These are phyloP conservation scores for Cyrtodaria siliqua DNA, from an alignment of 2,888 invertebrate species.

Conservation along the genomic window DNA sequence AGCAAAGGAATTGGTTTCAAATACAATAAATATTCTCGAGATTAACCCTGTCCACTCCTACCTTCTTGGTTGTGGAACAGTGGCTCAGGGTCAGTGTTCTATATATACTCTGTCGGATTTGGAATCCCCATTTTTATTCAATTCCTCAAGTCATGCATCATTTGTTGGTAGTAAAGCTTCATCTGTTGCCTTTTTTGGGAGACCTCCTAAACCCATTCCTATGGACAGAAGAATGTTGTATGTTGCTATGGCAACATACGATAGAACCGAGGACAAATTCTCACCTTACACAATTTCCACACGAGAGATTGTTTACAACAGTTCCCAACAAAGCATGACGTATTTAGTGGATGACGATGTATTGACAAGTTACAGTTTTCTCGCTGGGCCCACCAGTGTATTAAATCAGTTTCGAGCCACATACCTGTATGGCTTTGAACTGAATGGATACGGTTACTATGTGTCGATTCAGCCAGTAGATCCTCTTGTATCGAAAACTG, in stretches of 20 bases:
- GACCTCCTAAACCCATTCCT: constrained; percentile 26
- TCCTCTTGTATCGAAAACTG: constrained; percentile 14
- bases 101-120: constrained; percentile 45
- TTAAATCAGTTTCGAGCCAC: constrained; percentile 34
- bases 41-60: constrained; percentile 45
- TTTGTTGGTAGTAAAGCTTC: constrained; percentile 55
- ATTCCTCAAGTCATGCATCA: constrained; percentile 46
- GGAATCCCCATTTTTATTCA: constrained; percentile 9
- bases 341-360: constrained; percentile 35
- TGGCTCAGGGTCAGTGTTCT: constrained; percentile 51
- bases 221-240: constrained; percentile 39
- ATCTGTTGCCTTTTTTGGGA: constrained; percentile 51
- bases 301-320: constrained; percentile 33
- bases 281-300: constrained; percentile 57
- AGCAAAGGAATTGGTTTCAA: constrained; percentile 9
- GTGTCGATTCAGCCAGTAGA: constrained; percentile 56
- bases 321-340: constrained; percentile 16
- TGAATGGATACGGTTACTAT: constrained; percentile 55
- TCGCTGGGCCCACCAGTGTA: constrained; percentile 11
- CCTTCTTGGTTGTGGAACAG: constrained; percentile 53
- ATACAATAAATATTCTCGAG: constrained; percentile 42
- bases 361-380: constrained; percentile 27
- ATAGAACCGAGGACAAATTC: constrained; percentile 41
- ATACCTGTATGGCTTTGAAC: constrained; percentile 62
- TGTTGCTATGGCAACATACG: constrained; percentile 54